Evolutionary conservation across 1,140 invertebrate species (phyloP), one percentile per base, ranked within the genome.

Genomic region (Acyrthosiphon pisum): DNA sequence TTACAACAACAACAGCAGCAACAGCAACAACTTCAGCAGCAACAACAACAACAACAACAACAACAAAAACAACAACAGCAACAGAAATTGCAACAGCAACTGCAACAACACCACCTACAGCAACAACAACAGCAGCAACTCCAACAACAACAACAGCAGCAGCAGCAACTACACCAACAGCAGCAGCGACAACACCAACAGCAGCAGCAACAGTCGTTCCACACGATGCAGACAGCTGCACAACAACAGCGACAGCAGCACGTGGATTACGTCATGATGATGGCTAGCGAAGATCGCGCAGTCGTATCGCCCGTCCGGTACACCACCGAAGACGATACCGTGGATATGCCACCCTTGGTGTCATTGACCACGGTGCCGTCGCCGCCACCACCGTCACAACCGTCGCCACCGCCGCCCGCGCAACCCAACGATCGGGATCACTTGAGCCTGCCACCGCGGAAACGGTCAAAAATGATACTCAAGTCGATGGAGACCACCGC

Each of bases 391-490:
- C 95, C 1, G 41, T 86, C 11, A 95, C 95, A 37, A 94, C 94
- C 23, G 8, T 94, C 95, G 22, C 93, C 50, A 46, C 94, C 11
- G 93, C 93, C 91, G 96, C 95, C 96, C 6, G 96, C 96, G 90
- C 97, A 95, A 6, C 97, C 95, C 3, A 95, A 95, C 6, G 95
- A 96, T 90, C 96, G 96, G 81, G 97, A 97, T 94, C 96, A 96
- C 90, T 96, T 97, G 41, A 97, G 96, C 68, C 95, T 98, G 86
- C 97, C 97, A 22, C 96, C 97, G 8, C 95, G 97, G 83, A 98
- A 98, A 95, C 96, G 97, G 9, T 96, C 96, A 88, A 98, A 97
- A 94, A 96, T 97, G 95, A 98, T 98, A 94, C 96, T 97, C 90
- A 96, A 97, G 93, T 97, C 96, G 1, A 96, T 97, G 95, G 96